A percentile compares a stretch with the other conserved stretches of the same genome.
phyloP scores from a whole-genome alignment of 2,797 vertebrate species.

The Acomys russatus region DNA sequence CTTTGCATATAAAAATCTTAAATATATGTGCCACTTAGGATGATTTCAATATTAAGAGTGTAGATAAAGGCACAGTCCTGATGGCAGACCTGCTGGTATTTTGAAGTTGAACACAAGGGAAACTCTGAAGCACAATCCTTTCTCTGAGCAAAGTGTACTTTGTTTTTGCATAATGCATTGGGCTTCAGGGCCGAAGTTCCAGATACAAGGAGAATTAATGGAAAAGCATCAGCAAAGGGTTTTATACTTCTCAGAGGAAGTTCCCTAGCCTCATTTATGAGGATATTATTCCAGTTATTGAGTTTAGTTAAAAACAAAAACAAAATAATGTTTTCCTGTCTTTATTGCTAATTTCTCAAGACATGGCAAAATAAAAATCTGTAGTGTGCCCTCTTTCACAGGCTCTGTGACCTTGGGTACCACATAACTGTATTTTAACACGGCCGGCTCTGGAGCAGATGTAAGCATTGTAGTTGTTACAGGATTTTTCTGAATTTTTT shows the following conservation, averaged over 20 bases:
- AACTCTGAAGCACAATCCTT: slow-evolving; percentile 68
- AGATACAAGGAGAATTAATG: slow-evolving; percentile 79
- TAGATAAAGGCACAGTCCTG: background rate
- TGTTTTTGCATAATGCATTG: slow-evolving; percentile 79
- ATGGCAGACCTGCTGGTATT: slow-evolving; percentile 60
- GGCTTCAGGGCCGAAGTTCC: slow-evolving; percentile 77
- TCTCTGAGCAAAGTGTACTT: slow-evolving; percentile 67
- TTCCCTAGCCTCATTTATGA: slow-evolving; percentile 81
- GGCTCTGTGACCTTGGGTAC: background rate
- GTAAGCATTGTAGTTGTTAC: background rate
- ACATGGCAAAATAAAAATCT: slow-evolving; percentile 40
- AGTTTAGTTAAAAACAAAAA: slow-evolving; percentile 82
- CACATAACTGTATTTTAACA: background rate
- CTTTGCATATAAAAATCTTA: background rate
- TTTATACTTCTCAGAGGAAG: slow-evolving; percentile 77
- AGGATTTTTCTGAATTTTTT: background rate
- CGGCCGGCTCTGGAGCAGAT: background rate
- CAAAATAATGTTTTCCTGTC: slow-evolving; percentile 77
- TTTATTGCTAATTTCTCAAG: slow-evolving; percentile 76
- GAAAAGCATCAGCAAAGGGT: slow-evolving; percentile 69
- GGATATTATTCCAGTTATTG: slow-evolving; percentile 80
- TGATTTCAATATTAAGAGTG: slow-evolving; percentile 50
- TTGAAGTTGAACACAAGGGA: slow-evolving; percentile 69
- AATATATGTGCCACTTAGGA: slow-evolving; percentile 14
- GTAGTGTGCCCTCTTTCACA: background rate